Base-by-base conservation (phyloP, 1,140 invertebrate genomes). In the Pentalonia nigronervosa region DNA sequence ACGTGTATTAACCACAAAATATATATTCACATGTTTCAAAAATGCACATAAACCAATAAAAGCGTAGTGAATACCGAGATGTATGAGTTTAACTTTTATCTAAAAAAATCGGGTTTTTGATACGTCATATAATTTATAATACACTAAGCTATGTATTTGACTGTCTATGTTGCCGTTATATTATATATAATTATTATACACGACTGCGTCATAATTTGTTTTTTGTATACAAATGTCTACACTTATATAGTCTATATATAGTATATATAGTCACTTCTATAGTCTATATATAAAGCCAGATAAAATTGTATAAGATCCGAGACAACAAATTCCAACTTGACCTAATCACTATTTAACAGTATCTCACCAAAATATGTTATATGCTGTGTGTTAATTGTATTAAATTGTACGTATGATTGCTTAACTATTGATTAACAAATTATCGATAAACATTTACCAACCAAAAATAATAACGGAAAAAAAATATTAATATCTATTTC, bases 241-340 rank as follows among this genome's bases (percentile, higher is more conserved):
- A 17, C 41, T n/a, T 41, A 41, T 4, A 41, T 41, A 41, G 41
- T 41, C n/a, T n/a, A 4, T 41, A 41, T 41, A 41, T 41, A 41
- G 41, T n/a, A 67, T 67, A 11, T n/a, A 67, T 0, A 67, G 60
- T 67, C 30, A 17, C 41, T n/a, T 41, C 1, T 4, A 41, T 41
- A 41, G 41, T 41, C n/a, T n/a, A 4, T 41, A 41, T 41, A 41
- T 41, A 41, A 4, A 11, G 14, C 17, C 60, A 20, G 60, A 76
- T n/a, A 76, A 76, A 23, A 76, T 76, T 67, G 30, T 67, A 67
- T 14, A 9, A n/a, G n/a, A 76, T 76, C 60, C n/a, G 14, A 4
- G 60, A 76, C 60, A 76, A 76, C 60, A 76, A 30, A 34, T n/a
- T 76, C n/a, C n/a, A 76, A 76, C n/a, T 76, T 76, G 60, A n/a